These are phyloP conservation scores for Ornithoptera alexandrae DNA, from an alignment of 2,888 invertebrate genomes.

Conservation along the genomic window DNA sequence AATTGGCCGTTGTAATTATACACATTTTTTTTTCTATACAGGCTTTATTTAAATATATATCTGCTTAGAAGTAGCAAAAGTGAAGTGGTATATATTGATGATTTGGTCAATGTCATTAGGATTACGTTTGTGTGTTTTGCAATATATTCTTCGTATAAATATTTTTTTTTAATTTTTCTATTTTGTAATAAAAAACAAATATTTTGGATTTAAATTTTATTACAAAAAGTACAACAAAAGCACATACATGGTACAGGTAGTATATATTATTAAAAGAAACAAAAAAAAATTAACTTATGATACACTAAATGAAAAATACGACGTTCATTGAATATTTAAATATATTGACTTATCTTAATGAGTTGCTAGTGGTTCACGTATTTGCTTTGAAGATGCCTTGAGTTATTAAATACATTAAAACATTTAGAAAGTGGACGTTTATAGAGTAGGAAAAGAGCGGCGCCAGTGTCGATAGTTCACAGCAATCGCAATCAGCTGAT, in stretches of 20 bases:
- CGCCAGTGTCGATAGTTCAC: conserved; percentile 52
- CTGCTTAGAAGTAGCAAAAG: conserved; percentile 3
- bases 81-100: neutral
- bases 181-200: too few relatives aligned
- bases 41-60: conserved; percentile 20
- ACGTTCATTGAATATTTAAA: too few relatives aligned
- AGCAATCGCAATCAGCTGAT: conserved; percentile 67
- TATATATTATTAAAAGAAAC: too few relatives aligned
- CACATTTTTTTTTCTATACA: conserved; percentile 10
- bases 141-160: too few relatives aligned
- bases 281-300: too few relatives aligned
- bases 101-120: neutral
- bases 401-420: conserved; percentile 7
- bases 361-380: neutral
- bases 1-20: conserved; percentile 25
- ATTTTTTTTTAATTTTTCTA: too few relatives aligned
- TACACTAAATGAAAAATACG: too few relatives aligned
- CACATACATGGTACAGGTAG: too few relatives aligned
- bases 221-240: too few relatives aligned
- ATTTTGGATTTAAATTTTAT: too few relatives aligned
- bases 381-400: conserved; percentile 1
- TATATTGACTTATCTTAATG: neutral
- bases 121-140: neutral
- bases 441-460: conserved; percentile 46
- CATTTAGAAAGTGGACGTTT: neutral